Evolutionary conservation across 2,797 vertebrate genomes (phyloP).

Genomic region (Microctenopoma lineatum): DNA sequence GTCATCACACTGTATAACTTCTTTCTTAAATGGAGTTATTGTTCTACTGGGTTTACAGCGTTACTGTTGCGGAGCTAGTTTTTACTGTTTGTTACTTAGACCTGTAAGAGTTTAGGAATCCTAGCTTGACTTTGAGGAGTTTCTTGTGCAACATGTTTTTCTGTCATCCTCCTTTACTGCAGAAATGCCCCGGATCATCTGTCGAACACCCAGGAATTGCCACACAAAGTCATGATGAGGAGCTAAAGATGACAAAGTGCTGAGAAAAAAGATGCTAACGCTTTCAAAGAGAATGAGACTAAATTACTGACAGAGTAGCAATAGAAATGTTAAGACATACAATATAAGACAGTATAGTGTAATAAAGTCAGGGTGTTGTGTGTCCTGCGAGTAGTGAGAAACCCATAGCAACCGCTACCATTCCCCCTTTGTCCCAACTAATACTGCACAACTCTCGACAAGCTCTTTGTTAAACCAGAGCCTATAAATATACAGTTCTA

Average conservation of each 20-base stretch:
- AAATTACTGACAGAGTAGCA: neutral
- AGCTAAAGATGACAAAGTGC: neutral
- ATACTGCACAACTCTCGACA: too few species aligned
- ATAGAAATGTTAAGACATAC: neutral
- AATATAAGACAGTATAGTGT: too few species aligned
- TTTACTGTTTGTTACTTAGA: neutral
- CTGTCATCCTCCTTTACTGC: neutral
- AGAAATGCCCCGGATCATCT: constrained; percentile 13
- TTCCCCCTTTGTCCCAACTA: too few species aligned
- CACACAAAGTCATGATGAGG: neutral
- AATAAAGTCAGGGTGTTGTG: too few species aligned
- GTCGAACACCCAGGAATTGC: constrained; percentile 8
- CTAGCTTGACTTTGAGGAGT: neutral
- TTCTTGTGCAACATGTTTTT: constrained; percentile 10
- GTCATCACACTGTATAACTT: too few species aligned
- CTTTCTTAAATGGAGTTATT: too few species aligned
- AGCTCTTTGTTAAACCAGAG: too few species aligned
- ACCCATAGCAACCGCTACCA: too few species aligned
- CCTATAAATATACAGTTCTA: too few species aligned
- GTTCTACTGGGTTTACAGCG: neutral
- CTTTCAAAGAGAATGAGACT: neutral
- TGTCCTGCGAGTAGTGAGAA: too few species aligned
- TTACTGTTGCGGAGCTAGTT: neutral
- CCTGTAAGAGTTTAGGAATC: neutral
- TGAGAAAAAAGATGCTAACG: neutral